phyloP scores from a whole-genome alignment of 2,888 invertebrate species.

The Reticulitermes lucifugus region DNA sequence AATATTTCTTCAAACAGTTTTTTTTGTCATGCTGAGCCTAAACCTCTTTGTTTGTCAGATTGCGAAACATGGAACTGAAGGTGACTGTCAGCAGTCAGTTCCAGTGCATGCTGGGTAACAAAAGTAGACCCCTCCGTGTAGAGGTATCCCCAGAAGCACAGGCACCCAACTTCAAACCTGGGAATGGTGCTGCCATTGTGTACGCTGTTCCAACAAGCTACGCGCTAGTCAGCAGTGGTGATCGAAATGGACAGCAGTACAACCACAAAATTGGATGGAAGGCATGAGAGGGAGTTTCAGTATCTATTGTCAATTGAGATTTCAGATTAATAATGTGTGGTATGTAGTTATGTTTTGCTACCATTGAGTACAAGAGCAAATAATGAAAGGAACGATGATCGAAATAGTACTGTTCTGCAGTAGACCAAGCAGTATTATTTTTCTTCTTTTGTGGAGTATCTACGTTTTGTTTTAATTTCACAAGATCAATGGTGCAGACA shows the following conservation, averaged over 20 bases:
- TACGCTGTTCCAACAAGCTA: conserved; percentile 49
- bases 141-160: conserved; percentile 61
- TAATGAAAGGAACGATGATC: neutral
- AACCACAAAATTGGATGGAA: conserved; percentile 1
- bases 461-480: no score
- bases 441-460: neutral
- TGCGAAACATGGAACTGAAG: conserved; percentile 76
- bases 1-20: no score
- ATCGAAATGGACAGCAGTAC: conserved; percentile 20
- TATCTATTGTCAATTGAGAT: neutral
- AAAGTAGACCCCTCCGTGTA: conserved; percentile 72
- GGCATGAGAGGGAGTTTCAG: neutral
- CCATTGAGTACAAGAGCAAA: neutral
- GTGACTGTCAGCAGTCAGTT: conserved; percentile 79
- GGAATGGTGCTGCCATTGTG: conserved; percentile 44
- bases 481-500: no score
- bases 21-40: no score
- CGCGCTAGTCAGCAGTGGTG: conserved; percentile 27
- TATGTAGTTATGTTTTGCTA: neutral
- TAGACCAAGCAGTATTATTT: neutral
- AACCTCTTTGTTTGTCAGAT: conserved; percentile 63
- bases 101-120: conserved; percentile 87
- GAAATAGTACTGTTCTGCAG: neutral
- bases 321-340: neutral
- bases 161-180: conserved; percentile 37